Evolutionary conservation across 2,113 vertebrate species (phyloP).

Genomic region (Peromyscus leucopus): DNA sequence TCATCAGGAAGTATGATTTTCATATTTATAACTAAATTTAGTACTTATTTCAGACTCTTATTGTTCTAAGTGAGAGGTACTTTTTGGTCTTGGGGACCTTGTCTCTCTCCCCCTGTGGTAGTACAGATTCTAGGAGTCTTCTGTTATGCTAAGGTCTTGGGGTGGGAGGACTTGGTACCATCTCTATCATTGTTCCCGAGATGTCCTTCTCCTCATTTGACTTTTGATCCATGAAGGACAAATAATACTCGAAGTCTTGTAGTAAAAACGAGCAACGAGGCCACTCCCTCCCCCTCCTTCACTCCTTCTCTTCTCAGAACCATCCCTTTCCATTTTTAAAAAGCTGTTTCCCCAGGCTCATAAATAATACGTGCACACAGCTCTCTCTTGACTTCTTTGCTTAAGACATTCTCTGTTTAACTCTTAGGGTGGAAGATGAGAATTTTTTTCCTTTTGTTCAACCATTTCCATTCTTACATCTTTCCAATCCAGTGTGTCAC

Average conservation of each 20-base stretch:
- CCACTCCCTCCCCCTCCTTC: neutral
- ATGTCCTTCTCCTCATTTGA: neutral
- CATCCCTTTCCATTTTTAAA: slow-evolving; percentile 28
- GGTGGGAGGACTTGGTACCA: neutral
- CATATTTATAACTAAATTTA: neutral
- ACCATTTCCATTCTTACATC: neutral
- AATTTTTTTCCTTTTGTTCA: neutral
- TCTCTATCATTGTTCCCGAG: neutral
- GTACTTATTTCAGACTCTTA: neutral
- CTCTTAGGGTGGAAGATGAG: neutral
- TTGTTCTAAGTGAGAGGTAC: neutral
- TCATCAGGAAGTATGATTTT: neutral
- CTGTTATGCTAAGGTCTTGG: neutral
- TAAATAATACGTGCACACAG: slow-evolving; percentile 32
- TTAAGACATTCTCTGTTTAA: neutral
- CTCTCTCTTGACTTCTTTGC: neutral
- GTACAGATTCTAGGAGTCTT: neutral
- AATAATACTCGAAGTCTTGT: neutral
- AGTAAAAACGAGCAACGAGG: neutral
- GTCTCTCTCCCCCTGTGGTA: neutral
- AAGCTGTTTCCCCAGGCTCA: slow-evolving; percentile 34
- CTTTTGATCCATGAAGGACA: slow-evolving; percentile 1
- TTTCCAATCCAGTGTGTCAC: neutral
- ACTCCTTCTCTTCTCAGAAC: neutral
- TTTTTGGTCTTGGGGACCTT: neutral